Conservation (phyloP, 2,797 vertebrate species). For the Brotula barbata region DNA sequence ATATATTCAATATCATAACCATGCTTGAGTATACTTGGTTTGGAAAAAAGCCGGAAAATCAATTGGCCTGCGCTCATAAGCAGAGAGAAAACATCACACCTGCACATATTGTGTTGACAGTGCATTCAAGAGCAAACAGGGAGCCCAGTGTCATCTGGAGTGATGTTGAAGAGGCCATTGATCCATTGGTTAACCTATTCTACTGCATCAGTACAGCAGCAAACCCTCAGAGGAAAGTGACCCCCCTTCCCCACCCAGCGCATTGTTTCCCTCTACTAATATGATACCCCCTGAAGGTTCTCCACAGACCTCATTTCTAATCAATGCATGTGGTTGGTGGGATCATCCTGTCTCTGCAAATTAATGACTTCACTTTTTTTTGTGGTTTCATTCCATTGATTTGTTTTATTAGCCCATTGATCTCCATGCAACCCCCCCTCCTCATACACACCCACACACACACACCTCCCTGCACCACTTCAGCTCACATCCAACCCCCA, state of each 20-base stretch:
- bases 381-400: slow-evolving; percentile 79
- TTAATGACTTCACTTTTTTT: slow-evolving; percentile 83
- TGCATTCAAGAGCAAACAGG: slow-evolving; percentile 60
- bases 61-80: slow-evolving; percentile 47
- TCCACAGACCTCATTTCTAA: slow-evolving; percentile 75
- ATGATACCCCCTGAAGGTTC: slow-evolving; percentile 77
- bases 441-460: slow-evolving; percentile 1
- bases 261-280: slow-evolving; percentile 74
- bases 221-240: slow-evolving; percentile 47
- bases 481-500: slow-evolving; percentile 2
- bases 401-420: slow-evolving; percentile 83
- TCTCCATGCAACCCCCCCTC: slow-evolving; percentile 55
- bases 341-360: slow-evolving; percentile 81
- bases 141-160: slow-evolving; percentile 47
- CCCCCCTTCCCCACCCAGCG: slow-evolving; percentile 31
- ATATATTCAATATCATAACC: slow-evolving; percentile 78
- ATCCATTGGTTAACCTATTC: slow-evolving; percentile 74
- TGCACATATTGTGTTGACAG: slow-evolving; percentile 71
- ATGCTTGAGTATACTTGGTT: slow-evolving; percentile 71
- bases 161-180: slow-evolving; percentile 69
- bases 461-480: slow-evolving; percentile 37
- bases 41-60: slow-evolving; percentile 27
- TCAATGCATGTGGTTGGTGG: slow-evolving; percentile 80
- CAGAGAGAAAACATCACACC: slow-evolving; percentile 65
- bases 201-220: slow-evolving; percentile 67